Percentiles rank a stretch among this genome's conserved stretches.
phyloP scores from a whole-genome alignment of 2,113 vertebrate species.

The Uria lomvia region DNA sequence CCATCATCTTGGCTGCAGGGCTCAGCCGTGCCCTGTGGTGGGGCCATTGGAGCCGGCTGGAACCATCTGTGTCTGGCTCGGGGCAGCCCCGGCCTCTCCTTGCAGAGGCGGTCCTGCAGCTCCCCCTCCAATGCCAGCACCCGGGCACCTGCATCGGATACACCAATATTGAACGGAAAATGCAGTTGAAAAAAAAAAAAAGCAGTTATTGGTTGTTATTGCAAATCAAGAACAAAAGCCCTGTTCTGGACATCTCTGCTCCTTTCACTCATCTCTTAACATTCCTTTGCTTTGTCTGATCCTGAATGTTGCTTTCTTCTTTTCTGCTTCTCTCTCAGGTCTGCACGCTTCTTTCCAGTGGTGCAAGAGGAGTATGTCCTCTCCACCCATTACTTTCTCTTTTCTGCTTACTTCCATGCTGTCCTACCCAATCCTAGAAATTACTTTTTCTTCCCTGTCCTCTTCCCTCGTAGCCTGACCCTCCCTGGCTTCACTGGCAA shows the following conservation, averaged over 20 bases:
- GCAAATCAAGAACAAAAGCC: background rate
- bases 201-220: background rate
- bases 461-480: background rate
- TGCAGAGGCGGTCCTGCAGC: background rate
- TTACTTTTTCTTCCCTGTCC: background rate
- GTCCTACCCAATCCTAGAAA: background rate
- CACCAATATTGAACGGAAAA: background rate
- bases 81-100: background rate
- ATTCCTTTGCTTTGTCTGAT: background rate
- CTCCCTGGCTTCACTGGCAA: background rate
- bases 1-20: background rate
- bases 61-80: fast-evolving
- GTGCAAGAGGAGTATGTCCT: background rate
- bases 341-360: background rate
- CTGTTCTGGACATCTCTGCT: background rate
- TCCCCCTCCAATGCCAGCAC: background rate
- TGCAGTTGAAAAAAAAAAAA: too few relatives aligned
- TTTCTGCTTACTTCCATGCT: background rate
- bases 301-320: background rate
- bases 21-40: background rate
- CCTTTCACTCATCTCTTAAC: background rate
- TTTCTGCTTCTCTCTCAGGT: background rate
- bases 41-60: fast-evolving
- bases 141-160: background rate
- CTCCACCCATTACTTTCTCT: background rate